A percentile compares a stretch with the other conserved stretches of the same genome.
Evolutionary conservation across 2,113 vertebrate species (phyloP).

Genomic region (Zonotrichia leucophrys): DNA sequence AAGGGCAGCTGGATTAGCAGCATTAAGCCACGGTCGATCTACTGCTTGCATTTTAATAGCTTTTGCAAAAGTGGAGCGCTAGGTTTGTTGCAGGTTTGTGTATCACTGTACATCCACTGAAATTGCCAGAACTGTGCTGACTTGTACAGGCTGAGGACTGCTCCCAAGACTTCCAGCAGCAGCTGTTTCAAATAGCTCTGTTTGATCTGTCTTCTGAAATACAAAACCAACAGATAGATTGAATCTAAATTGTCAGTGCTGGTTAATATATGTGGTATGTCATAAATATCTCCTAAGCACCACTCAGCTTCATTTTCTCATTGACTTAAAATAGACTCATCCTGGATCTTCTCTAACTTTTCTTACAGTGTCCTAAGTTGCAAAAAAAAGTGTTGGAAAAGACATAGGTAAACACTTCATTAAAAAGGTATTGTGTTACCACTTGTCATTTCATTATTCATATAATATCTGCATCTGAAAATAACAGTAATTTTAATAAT

Average conservation of each 20-base stretch:
- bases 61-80: background rate
- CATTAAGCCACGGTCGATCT: slow-evolving; percentile 5
- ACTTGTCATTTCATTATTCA: background rate
- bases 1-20: slow-evolving; percentile 13
- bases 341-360: background rate
- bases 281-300: background rate
- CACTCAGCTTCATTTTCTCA: background rate
- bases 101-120: background rate
- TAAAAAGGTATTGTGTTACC: background rate
- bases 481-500: background rate
- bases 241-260: background rate
- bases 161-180: background rate
- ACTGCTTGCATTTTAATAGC: slow-evolving; percentile 22
- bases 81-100: background rate
- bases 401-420: background rate
- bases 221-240: background rate
- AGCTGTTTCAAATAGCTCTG: background rate
- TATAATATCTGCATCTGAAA: background rate
- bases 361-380: background rate
- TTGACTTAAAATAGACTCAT: background rate
- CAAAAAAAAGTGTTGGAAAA: background rate
- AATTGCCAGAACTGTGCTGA: background rate
- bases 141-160: background rate
- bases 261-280: background rate
- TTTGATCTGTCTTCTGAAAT: background rate